Percentiles rank a stretch among this genome's conserved stretches.
These are phyloP conservation scores for Dipodomys stephensi DNA, from an alignment of 2,113 vertebrate genomes.

Conservation along the genomic window DNA sequence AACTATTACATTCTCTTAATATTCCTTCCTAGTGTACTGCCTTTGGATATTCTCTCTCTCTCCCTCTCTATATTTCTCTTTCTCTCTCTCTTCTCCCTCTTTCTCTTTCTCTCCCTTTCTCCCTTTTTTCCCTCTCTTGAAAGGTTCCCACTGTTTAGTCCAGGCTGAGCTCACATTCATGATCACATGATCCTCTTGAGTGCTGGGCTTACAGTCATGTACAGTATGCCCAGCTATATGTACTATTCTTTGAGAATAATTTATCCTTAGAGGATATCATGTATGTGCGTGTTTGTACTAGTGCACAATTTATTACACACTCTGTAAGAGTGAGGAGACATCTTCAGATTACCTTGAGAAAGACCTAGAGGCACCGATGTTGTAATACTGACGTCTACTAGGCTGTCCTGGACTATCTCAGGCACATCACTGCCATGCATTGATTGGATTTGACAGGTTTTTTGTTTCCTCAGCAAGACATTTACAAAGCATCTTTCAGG, in stretches of 20 bases:
- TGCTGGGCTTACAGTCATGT: no score
- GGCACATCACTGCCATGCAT: neutral
- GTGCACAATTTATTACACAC: neutral
- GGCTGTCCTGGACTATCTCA: neutral
- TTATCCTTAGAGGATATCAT: slow-evolving; percentile 10
- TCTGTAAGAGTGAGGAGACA: neutral
- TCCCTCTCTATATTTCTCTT: no score
- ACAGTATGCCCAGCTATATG: neutral
- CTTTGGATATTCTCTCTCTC: neutral
- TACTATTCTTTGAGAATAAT: neutral
- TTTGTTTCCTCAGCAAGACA: neutral
- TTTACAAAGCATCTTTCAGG: slow-evolving; percentile 1
- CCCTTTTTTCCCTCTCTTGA: no score
- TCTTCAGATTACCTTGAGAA: neutral
- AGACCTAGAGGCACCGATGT: neutral
- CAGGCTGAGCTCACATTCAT: no score
- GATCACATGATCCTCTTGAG: no score
- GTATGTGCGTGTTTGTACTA: neutral
- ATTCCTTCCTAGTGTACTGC: neutral
- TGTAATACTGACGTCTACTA: neutral
- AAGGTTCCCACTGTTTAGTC: no score
- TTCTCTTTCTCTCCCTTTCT: no score
- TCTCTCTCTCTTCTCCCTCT: no score
- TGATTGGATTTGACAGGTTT: neutral
- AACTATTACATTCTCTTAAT: neutral